phyloP scores from a whole-genome alignment of 2,888 invertebrate genomes.

The Carabus problematicus region DNA sequence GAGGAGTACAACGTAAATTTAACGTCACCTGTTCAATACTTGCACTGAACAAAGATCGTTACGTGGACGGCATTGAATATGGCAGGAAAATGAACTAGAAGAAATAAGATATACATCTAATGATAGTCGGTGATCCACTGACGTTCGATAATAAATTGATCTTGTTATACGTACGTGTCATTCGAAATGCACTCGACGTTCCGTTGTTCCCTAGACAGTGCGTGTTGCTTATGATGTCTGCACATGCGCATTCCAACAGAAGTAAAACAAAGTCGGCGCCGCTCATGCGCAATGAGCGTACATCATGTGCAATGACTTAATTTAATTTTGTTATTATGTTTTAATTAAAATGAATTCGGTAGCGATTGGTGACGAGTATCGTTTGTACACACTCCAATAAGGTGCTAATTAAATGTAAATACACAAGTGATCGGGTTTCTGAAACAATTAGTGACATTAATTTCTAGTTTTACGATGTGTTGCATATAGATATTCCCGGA shows the following conservation, averaged over 20 bases:
- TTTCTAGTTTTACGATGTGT: constrained; percentile 5
- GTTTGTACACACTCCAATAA: neutral
- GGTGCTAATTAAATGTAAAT: constrained; percentile 6
- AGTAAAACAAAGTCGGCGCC: constrained; percentile 31
- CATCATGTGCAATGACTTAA: constrained; percentile 38
- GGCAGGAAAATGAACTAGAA: too few species aligned
- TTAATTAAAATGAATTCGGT: constrained; percentile 40
- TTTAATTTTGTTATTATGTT: constrained; percentile 39
- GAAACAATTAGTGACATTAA: neutral
- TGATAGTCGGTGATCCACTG: neutral
- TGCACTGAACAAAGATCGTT: too few species aligned
- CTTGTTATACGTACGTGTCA: constrained; percentile 6
- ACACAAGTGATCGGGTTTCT: neutral
- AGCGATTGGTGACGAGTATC: neutral
- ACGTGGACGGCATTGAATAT: too few species aligned
- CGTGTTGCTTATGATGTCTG: too few species aligned
- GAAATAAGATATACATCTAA: too few species aligned
- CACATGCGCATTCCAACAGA: neutral
- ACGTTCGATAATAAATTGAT: constrained; percentile 13
- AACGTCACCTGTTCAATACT: too few species aligned
- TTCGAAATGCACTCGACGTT: neutral
- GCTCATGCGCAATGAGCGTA: constrained; percentile 32
- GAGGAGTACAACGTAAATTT: too few species aligned
- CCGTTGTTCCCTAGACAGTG: too few species aligned
- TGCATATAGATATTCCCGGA: neutral